These are phyloP conservation scores for Nemapogon koenigi DNA, from an alignment of 2,888 invertebrate species.

Conservation along the genomic window DNA sequence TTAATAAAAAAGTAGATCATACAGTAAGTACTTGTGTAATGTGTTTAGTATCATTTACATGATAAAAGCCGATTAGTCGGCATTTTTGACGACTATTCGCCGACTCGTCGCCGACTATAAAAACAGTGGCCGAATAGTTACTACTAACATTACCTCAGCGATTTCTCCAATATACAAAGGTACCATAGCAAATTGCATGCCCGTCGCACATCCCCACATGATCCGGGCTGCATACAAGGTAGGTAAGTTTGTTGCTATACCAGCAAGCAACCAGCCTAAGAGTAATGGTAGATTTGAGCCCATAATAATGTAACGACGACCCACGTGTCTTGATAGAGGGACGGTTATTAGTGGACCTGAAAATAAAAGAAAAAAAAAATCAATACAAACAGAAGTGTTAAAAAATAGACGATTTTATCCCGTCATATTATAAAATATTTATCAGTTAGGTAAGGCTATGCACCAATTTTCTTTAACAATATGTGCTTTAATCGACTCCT, in stretches of 20 bases:
- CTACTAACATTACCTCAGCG: slow-evolving; percentile 62
- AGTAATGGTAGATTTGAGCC: slow-evolving; percentile 72
- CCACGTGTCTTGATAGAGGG: slow-evolving; percentile 69
- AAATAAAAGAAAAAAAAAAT: neutral
- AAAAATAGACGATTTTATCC: too few species aligned
- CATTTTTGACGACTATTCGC: too few species aligned
- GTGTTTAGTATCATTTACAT: too few species aligned
- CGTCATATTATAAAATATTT: too few species aligned
- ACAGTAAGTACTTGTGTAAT: too few species aligned
- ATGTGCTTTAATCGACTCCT: too few species aligned
- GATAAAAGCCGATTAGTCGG: too few species aligned
- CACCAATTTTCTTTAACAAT: too few species aligned
- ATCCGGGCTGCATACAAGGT: slow-evolving; percentile 64
- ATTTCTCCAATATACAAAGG: slow-evolving; percentile 90
- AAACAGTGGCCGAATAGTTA: neutral
- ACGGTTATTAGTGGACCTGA: slow-evolving; percentile 75
- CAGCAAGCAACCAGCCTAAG: slow-evolving; percentile 75
- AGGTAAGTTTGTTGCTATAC: slow-evolving; percentile 55
- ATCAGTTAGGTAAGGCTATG: too few species aligned
- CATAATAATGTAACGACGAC: slow-evolving; percentile 73
- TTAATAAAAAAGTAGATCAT: too few species aligned
- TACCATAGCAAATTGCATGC: slow-evolving; percentile 74
- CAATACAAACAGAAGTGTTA: too few species aligned
- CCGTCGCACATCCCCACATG: slow-evolving; percentile 70
- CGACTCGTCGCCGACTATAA: neutral